Conservation (phyloP, 2,113 vertebrate species). For the Chaetura pelagica region DNA sequence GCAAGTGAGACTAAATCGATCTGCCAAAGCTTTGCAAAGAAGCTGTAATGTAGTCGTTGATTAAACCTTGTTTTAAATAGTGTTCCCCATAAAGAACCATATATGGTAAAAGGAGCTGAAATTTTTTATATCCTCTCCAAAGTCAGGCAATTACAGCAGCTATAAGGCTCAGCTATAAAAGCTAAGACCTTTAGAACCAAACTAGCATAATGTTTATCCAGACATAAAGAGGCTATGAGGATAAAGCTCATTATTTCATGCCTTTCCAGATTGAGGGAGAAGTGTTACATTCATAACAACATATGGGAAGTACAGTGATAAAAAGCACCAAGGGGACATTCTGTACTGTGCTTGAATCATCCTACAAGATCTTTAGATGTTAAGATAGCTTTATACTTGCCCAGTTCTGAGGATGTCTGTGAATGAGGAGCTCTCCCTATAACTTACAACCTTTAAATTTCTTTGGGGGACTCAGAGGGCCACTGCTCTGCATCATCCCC, state of each 20-base stretch:
- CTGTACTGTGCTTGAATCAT: not conserved
- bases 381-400: slow-evolving; percentile 5
- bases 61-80: not conserved
- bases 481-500: not conserved
- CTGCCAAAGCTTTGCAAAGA: not conserved
- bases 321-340: not conserved
- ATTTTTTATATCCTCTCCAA: not conserved
- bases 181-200: not conserved
- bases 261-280: not conserved
- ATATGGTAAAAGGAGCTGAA: not conserved
- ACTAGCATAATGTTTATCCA: not conserved
- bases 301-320: not conserved
- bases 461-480: not conserved
- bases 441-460: not conserved
- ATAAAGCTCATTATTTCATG: not conserved
- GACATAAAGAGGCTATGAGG: not conserved
- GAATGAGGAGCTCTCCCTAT: not conserved
- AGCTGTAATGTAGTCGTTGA: not conserved
- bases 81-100: not conserved
- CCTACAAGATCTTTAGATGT: not conserved
- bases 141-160: not conserved
- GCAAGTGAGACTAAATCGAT: not conserved
- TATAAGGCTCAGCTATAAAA: not conserved
- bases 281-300: not conserved
- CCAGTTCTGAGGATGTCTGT: not conserved